Percentiles rank a stretch among this genome's conserved stretches.
Evolutionary conservation across 2,888 invertebrate species (phyloP).

Genomic region (Lepidocyrtoides sp.): DNA sequence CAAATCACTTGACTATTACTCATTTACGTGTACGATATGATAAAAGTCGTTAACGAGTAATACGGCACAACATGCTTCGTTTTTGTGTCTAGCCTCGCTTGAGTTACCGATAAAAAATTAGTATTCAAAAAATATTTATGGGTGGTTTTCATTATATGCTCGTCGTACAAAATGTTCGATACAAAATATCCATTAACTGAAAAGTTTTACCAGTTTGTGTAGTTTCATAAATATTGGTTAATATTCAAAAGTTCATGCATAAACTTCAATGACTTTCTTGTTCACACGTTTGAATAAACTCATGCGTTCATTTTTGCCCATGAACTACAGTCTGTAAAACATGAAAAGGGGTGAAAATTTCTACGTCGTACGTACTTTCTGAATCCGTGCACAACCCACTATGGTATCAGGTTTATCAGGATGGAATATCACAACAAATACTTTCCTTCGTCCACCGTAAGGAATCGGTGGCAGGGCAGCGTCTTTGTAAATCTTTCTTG

Average conservation of each 20-base stretch:
- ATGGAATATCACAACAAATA: constrained; percentile 85
- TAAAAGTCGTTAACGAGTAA: neutral
- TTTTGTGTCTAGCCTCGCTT: constrained; percentile 7
- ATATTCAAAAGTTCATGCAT: too few species aligned
- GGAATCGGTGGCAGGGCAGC: constrained; percentile 82
- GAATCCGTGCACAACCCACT: constrained; percentile 84
- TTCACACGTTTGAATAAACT: too few species aligned
- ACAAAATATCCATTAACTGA: too few species aligned
- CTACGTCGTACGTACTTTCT: constrained; percentile 85
- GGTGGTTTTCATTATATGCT: too few species aligned
- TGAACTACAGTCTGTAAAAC: too few species aligned
- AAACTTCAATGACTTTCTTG: too few species aligned
- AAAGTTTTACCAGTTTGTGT: too few species aligned
- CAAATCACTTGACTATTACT: too few species aligned
- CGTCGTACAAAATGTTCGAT: too few species aligned
- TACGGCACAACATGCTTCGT: constrained; percentile 13
- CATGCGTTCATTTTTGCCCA: too few species aligned
- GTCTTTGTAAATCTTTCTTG: constrained; percentile 86
- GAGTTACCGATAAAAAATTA: neutral
- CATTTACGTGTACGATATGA: constrained; percentile 6
- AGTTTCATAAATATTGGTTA: too few species aligned
- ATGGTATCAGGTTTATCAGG: constrained; percentile 85
- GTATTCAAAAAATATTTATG: too few species aligned
- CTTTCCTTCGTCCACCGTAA: constrained; percentile 83
- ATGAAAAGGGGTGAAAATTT: neutral